Evolutionary conservation across 2,797 vertebrate species (phyloP).

Genomic region (Hylomyscus alleni): DNA sequence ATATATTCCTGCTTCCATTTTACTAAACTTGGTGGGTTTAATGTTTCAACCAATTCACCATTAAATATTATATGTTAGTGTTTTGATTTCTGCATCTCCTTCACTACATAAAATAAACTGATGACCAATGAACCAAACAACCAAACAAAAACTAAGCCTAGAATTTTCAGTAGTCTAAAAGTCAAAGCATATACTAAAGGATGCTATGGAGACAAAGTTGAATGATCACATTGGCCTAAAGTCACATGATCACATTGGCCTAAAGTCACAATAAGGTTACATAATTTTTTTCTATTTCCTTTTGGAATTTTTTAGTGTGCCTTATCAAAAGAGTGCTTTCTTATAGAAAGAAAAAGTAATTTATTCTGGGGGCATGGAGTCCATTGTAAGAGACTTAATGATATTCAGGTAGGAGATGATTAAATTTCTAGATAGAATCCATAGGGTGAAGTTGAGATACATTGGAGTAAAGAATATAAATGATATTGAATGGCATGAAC

Average conservation of each 20-base stretch:
- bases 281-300: slow-evolving; percentile 18
- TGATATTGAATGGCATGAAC: neutral
- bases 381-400: neutral
- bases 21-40: neutral
- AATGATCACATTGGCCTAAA: neutral
- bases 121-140: neutral
- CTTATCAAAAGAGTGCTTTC: neutral
- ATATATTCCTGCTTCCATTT: neutral
- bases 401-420: neutral
- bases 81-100: neutral
- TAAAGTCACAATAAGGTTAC: neutral
- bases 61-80: neutral
- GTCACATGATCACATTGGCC: neutral
- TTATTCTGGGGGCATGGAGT: neutral
- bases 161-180: neutral
- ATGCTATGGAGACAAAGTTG: neutral
- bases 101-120: neutral
- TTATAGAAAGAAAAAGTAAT: neutral
- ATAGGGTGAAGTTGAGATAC: neutral
- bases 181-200: neutral
- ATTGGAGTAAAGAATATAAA: neutral
- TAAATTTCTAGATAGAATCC: neutral
- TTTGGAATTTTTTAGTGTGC: neutral
- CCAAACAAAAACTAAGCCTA: neutral
- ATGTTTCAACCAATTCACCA: neutral